Evolutionary conservation across 2,113 vertebrate species (phyloP).

Genomic region (Gambusia holbrooki): DNA sequence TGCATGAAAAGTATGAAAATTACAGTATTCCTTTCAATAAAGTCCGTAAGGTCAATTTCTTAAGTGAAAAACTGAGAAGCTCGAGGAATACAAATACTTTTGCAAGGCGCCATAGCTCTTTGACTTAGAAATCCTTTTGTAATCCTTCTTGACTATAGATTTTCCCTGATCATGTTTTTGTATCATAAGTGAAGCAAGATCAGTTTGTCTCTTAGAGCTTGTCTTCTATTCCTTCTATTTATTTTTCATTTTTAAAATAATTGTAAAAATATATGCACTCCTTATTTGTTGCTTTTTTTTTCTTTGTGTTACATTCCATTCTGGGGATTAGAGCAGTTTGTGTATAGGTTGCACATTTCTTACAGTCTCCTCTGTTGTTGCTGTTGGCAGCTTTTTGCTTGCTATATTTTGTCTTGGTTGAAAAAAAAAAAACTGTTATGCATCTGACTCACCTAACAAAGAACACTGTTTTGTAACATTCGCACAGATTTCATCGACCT

Average conservation of each 20-base stretch:
- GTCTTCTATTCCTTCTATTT: not conserved
- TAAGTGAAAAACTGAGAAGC: not conserved
- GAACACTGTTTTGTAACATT: not conserved
- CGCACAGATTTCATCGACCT: not conserved
- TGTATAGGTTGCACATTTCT: no score
- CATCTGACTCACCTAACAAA: not conserved
- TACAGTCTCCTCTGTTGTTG: no score
- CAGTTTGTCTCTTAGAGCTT: not conserved
- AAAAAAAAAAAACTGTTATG: no score
- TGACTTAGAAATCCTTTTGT: not conserved
- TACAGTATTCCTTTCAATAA: not conserved
- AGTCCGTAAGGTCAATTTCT: not conserved
- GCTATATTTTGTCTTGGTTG: no score
- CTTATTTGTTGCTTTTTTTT: not conserved
- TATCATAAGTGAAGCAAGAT: not conserved
- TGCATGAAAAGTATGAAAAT: no score
- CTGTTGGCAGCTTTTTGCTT: no score
- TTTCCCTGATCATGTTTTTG: not conserved
- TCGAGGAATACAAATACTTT: not conserved
- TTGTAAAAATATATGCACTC: not conserved
- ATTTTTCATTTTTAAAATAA: no score
- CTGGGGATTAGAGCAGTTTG: not conserved
- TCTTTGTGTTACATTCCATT: not conserved
- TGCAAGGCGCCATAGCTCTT: not conserved
- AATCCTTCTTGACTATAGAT: not conserved